A percentile compares a stretch with the other conserved stretches of the same genome.
These are phyloP conservation scores for Euura saliciscinereae DNA, from an alignment of 1,140 invertebrate genomes.

Conservation along the genomic window DNA sequence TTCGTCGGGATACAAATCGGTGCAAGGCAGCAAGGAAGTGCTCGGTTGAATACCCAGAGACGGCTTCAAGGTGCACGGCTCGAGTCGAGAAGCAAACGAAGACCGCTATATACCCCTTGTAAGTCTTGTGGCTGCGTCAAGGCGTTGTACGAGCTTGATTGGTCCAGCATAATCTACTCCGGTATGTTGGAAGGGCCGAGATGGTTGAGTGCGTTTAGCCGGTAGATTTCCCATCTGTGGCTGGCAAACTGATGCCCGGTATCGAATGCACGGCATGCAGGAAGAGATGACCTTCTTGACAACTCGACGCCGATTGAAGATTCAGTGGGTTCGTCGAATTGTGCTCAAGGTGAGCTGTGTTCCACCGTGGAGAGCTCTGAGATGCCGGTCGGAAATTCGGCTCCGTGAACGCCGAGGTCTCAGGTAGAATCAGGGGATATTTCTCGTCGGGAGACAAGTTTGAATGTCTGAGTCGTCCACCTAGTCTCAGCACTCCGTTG, in stretches of 20 bases:
- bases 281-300: background rate
- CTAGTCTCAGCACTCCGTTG: background rate
- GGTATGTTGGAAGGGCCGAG: too few relatives aligned
- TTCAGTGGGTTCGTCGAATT: background rate
- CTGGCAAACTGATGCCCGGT: background rate
- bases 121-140: conserved; percentile 7
- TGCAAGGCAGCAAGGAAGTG: conserved; percentile 26
- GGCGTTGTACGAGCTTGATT: conserved; percentile 1
- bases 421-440: background rate
- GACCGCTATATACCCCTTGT: conserved; percentile 27
- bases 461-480: background rate
- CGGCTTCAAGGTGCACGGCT: conserved; percentile 35
- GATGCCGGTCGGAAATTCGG: background rate
- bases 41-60: conserved; percentile 26
- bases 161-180: conserved; percentile 30
- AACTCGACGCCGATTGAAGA: background rate
- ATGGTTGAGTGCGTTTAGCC: conserved; percentile 1
- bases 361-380: background rate
- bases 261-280: background rate
- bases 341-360: background rate
- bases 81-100: conserved; percentile 14
- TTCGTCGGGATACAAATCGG: conserved; percentile 27
- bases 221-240: conserved; percentile 14
- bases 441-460: background rate
- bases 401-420: background rate